Percentiles rank a stretch among this genome's conserved stretches.
Conservation (phyloP, 2,113 vertebrate species). For the Nyctibius bracteatus region DNA sequence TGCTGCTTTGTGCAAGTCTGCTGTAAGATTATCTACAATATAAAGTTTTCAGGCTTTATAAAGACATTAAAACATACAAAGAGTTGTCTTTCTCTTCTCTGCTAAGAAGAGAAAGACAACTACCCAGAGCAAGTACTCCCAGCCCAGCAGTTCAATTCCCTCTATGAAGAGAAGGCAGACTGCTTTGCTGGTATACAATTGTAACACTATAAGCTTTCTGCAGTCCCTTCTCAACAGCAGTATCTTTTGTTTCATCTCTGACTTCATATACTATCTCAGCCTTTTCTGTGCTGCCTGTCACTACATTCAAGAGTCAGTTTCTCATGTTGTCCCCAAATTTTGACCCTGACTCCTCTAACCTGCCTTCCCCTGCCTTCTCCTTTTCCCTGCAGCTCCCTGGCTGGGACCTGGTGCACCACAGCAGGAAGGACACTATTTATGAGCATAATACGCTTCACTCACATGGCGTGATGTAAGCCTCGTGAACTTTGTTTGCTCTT, state of each 20-base stretch:
- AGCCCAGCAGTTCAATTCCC: neutral
- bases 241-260: neutral
- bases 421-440: neutral
- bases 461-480: fast-evolving
- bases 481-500: neutral
- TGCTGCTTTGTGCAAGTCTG: neutral
- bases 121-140: neutral
- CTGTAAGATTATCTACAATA: neutral
- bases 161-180: neutral
- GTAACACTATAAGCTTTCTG: neutral
- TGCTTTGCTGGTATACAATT: neutral
- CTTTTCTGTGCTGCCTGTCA: neutral
- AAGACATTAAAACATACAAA: neutral
- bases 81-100: too few relatives aligned
- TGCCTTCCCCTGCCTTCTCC: neutral
- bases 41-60: neutral
- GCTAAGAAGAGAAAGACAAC: neutral
- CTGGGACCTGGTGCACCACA: neutral
- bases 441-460: fast-evolving
- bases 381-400: neutral
- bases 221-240: neutral
- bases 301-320: neutral
- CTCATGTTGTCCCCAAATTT: neutral
- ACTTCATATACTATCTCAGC: neutral
- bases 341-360: neutral